Evolutionary conservation across 2,113 vertebrate species (phyloP).

Genomic region (Tretioscincus oriximinensis): DNA sequence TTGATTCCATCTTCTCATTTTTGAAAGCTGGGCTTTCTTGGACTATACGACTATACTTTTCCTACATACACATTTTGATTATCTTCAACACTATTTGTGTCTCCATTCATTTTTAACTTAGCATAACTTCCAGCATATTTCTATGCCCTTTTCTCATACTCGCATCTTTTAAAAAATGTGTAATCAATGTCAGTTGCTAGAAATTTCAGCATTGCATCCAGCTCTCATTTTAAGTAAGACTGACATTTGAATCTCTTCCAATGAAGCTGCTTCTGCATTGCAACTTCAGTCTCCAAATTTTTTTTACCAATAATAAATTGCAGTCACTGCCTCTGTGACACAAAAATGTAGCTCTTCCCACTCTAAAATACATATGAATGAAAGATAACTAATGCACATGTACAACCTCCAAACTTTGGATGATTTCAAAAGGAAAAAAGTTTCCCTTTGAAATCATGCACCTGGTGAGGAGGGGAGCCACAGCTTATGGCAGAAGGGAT

Average conservation of each 20-base stretch:
- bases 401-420: no score
- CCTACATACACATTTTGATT: background rate
- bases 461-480: no score
- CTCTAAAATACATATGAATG: no score
- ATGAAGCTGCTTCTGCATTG: no score
- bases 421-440: no score
- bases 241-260: background rate
- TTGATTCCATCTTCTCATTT: background rate
- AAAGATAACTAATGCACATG: no score
- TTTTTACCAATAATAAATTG: no score
- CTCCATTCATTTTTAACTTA: background rate
- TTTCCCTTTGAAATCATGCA: no score
- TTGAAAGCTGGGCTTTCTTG: background rate
- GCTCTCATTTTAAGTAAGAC: background rate
- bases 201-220: background rate
- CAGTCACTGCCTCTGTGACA: no score
- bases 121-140: background rate
- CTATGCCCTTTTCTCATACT: background rate
- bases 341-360: no score
- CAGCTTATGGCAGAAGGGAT: no score
- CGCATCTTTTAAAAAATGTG: background rate
- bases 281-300: no score
- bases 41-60: background rate
- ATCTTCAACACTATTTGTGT: background rate
- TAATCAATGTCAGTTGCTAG: background rate